Evolutionary conservation across 2,113 vertebrate species (phyloP).

Genomic region (Aldabrachelys gigantea): DNA sequence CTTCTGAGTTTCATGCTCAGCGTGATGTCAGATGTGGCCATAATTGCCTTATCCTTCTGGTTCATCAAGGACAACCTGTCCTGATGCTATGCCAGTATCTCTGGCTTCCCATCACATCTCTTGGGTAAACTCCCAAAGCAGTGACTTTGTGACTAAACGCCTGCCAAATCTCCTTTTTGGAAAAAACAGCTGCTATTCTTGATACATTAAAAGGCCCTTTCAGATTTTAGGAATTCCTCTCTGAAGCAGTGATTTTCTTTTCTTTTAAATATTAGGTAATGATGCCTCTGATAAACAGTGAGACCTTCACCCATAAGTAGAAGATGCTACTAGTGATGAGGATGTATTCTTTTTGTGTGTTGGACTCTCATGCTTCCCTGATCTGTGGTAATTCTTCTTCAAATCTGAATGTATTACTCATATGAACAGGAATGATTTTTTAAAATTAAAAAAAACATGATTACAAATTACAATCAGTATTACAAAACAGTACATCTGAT

Average conservation of each 20-base stretch:
- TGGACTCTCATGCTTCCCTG: slow-evolving; percentile 36
- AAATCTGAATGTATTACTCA: neutral
- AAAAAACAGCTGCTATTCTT: slow-evolving; percentile 75
- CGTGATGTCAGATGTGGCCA: slow-evolving; percentile 51
- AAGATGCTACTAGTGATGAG: slow-evolving; percentile 44
- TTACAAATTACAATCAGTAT: neutral
- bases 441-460: neutral
- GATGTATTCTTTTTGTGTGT: slow-evolving; percentile 23
- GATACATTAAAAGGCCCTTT: slow-evolving; percentile 57
- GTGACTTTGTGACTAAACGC: slow-evolving; percentile 71
- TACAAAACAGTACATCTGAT: neutral
- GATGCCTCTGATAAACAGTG: slow-evolving; percentile 53
- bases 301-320: slow-evolving; percentile 4
- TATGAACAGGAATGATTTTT: neutral
- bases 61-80: slow-evolving; percentile 73
- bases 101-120: slow-evolving; percentile 53
- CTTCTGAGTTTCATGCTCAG: slow-evolving; percentile 7
- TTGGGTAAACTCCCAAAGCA: slow-evolving; percentile 71
- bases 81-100: slow-evolving; percentile 59
- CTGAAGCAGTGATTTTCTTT: slow-evolving; percentile 69
- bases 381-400: slow-evolving; percentile 11
- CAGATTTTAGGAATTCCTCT: slow-evolving; percentile 69
- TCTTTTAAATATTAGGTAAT: slow-evolving; percentile 50
- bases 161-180: slow-evolving; percentile 74
- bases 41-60: slow-evolving; percentile 73